phyloP scores from a whole-genome alignment of 2,797 vertebrate genomes.

The Phoebastria nigripes region DNA sequence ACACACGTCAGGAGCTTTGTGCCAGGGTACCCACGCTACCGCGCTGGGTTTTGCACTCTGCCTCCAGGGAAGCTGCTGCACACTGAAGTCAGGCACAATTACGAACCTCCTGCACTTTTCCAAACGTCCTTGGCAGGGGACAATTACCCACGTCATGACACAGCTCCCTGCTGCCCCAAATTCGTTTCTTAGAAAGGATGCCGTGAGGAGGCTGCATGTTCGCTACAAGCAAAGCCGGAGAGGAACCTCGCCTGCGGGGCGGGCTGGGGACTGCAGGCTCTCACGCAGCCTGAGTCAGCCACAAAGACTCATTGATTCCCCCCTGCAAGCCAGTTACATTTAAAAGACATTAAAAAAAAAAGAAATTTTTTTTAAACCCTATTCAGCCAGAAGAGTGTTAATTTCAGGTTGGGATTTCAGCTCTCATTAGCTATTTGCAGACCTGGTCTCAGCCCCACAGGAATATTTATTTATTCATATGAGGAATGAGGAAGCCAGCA shows the following conservation, averaged over 20 bases:
- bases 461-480: background rate
- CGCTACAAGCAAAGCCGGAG: background rate
- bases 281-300: background rate
- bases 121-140: background rate
- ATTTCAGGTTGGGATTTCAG: conserved; percentile 40
- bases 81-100: background rate
- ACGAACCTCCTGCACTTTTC: background rate
- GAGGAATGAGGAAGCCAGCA: background rate
- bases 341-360: background rate
- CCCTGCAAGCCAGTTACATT: background rate
- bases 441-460: background rate
- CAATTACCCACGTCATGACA: background rate
- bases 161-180: background rate
- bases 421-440: background rate
- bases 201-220: background rate
- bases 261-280: background rate
- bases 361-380: background rate
- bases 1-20: background rate
- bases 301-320: background rate
- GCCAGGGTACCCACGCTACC: background rate
- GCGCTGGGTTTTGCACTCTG: rapidly evolving
- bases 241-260: background rate
- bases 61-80: background rate
- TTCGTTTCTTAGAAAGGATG: background rate
- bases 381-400: background rate